A percentile compares a stretch with the other conserved stretches of the same genome.
These are phyloP conservation scores for Puffinus mauretanicus DNA, from an alignment of 2,113 vertebrate species.

Conservation along the genomic window DNA sequence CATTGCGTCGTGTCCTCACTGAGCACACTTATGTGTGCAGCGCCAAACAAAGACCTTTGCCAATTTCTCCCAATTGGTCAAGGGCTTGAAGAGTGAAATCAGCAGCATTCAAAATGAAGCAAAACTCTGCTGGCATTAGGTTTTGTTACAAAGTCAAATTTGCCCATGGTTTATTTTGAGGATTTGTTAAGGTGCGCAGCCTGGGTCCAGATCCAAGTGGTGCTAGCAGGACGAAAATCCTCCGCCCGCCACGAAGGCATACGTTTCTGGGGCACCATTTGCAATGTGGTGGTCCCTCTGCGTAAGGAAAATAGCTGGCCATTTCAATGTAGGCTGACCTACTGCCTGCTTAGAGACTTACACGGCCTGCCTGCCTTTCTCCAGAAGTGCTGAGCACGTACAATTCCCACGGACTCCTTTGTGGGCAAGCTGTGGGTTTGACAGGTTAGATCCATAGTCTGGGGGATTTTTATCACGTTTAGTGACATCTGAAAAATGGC, in stretches of 20 bases:
- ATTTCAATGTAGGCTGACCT: neutral
- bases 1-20: accelerated
- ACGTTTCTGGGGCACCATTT: neutral
- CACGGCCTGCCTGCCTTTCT: neutral
- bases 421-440: neutral
- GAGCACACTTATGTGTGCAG: neutral
- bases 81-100: neutral
- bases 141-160: constrained; percentile 11
- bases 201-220: neutral
- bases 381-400: neutral
- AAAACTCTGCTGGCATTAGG: neutral
- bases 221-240: neutral
- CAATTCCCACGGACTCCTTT: neutral
- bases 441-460: neutral
- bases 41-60: neutral
- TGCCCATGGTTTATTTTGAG: neutral
- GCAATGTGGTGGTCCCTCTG: neutral
- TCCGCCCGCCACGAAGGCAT: accelerated
- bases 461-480: neutral
- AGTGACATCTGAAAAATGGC: neutral
- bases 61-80: constrained; percentile 3
- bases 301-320: neutral
- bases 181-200: neutral
- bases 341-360: neutral
- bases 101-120: neutral